Base-by-base conservation (phyloP, 2,113 vertebrate species). In the Catharus minimus region DNA sequence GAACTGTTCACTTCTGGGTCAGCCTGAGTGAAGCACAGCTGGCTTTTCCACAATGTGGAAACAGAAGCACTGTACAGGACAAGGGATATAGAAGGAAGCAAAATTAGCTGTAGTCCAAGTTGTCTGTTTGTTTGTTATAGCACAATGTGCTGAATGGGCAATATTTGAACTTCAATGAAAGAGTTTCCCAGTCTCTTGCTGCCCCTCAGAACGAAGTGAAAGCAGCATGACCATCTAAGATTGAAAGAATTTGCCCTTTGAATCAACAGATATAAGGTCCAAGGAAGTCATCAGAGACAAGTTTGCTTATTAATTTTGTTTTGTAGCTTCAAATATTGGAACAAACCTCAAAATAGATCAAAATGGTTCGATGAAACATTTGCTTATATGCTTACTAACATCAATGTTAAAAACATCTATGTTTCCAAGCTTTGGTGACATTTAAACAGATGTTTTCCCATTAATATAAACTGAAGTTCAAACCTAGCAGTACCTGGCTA, bases 111-210 rank as follows among this genome's bases (percentile, higher is more conserved):
- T 60, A 66, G 20, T n/a, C 22, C 33, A 52, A 41, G 11, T 15
- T 75, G 6, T 10, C 38, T 32, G 4, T 57, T 49, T 86, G 21
- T 5, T 57, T 73, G 56, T 1, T 47, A 9, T 4, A 39, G 5
- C 1, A 11, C 32, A 27, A 0, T 8, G 11, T 52, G 9, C 22
- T 33, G 23, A 66, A 38, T 7, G 1, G 26, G 7, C 27, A 60
- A 14, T 26, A 67, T 38, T 21, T 56, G 22, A 71, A 58, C 15
- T 61, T 72, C 3, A 26, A 21, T 11, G 30, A 15, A 7, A 4
- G 13, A 21, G 8, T 43, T 75, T 79, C 12, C 18, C 23, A 39
- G 13, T 10, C 13, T 44, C 11, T 38, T 78, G 8, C 26, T 87
- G 17, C 3, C 11, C 9, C 6, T 39, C 6, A 17, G 8, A 85